Conservation (phyloP, 1,140 invertebrate genomes). For the Dreissena rostriformis region DNA sequence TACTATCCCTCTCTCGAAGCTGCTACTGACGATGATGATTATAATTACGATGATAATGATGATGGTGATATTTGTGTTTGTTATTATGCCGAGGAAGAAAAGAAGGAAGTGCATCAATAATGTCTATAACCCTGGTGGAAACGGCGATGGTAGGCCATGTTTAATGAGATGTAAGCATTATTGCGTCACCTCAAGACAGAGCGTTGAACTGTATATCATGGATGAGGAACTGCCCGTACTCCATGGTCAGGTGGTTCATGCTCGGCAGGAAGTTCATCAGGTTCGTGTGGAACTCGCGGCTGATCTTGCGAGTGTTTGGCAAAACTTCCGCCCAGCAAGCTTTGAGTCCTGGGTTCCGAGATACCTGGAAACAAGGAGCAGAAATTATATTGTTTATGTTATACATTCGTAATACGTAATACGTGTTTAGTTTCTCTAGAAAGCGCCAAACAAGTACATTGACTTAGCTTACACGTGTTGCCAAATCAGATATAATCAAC, state of each 20-base stretch:
- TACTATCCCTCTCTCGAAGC: too few species aligned
- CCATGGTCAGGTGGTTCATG: constrained; percentile 56
- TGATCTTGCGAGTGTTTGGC: constrained; percentile 55
- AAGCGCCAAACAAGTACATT: too few species aligned
- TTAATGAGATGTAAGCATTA: neutral
- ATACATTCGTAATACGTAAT: too few species aligned
- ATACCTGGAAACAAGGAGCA: neutral
- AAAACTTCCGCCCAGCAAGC: neutral
- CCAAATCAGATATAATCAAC: too few species aligned
- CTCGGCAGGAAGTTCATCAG: neutral
- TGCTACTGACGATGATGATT: too few species aligned
- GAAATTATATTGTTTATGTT: too few species aligned
- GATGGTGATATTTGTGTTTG: too few species aligned
- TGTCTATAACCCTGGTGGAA: neutral
- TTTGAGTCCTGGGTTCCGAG: constrained; percentile 28
- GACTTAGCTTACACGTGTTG: too few species aligned
- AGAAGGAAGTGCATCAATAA: neutral
- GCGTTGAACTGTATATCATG: constrained; percentile 64
- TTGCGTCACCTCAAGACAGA: constrained; percentile 39
- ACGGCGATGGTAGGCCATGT: neutral
- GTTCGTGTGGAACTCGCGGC: constrained; percentile 41
- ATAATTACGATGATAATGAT: too few species aligned
- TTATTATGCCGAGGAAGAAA: neutral
- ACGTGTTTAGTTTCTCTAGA: too few species aligned
- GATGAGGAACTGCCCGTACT: constrained; percentile 67